These are phyloP conservation scores for Tortricodes alternella DNA, from an alignment of 2,888 invertebrate genomes.

Conservation along the genomic window DNA sequence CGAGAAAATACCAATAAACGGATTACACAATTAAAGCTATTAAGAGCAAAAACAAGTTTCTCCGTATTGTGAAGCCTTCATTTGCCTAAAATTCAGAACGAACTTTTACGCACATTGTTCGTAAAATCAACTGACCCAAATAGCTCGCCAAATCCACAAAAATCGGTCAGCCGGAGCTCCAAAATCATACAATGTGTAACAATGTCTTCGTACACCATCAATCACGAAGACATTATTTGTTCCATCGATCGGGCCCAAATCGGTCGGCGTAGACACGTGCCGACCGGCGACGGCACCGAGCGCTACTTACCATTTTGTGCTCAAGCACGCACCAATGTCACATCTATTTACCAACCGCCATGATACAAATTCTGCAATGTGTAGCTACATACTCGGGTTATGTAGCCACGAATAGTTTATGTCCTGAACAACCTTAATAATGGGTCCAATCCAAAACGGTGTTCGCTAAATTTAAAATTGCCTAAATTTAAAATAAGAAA, in stretches of 20 bases:
- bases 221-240: conserved; percentile 75
- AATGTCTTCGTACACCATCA: conserved; percentile 56
- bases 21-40: too few species aligned
- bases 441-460: too few species aligned
- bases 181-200: conserved; percentile 50
- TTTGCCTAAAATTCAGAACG: neutral
- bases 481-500: too few species aligned
- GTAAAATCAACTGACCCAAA: conserved; percentile 24
- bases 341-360: conserved; percentile 29
- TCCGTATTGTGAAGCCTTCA: neutral
- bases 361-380: neutral
- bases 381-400: too few species aligned
- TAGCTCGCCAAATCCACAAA: conserved; percentile 22
- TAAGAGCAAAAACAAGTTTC: too few species aligned
- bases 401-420: too few species aligned
- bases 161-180: conserved; percentile 30
- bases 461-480: too few species aligned
- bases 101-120: too few species aligned
- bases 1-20: too few species aligned
- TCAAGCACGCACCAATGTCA: conserved; percentile 40
- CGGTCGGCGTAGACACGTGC: conserved; percentile 51
- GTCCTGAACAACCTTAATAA: too few species aligned
- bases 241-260: conserved; percentile 65
- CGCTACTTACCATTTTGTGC: conserved; percentile 38
- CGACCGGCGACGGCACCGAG: conserved; percentile 57